Evolutionary conservation across 2,113 vertebrate genomes (phyloP).

Genomic region (Tyrannus savana): DNA sequence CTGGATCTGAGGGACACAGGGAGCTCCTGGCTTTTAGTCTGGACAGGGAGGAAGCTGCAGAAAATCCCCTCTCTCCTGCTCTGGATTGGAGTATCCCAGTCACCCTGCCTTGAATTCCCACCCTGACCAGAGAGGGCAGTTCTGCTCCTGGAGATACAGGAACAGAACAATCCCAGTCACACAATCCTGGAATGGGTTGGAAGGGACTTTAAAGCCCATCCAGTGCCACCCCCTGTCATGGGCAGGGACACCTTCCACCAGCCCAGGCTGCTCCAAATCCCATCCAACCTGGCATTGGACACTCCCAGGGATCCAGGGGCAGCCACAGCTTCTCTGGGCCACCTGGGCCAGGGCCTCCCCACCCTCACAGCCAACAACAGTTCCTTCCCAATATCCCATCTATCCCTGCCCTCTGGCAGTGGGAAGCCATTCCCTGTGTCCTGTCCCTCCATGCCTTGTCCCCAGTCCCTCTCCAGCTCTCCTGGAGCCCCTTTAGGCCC

Average conservation of each 20-base stretch:
- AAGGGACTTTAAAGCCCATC: fast-evolving
- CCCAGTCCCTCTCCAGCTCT: neutral
- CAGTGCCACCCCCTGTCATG: fast-evolving
- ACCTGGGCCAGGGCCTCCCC: neutral
- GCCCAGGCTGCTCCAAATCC: neutral
- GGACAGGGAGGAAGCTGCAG: neutral
- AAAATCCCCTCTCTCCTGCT: neutral
- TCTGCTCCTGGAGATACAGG: neutral
- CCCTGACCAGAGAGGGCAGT: neutral
- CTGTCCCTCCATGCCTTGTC: neutral
- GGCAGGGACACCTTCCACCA: neutral
- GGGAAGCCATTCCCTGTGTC: neutral
- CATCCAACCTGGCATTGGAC: neutral
- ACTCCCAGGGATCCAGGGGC: neutral
- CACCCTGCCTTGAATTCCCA: neutral
- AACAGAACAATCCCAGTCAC: neutral
- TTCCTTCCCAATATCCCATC: neutral
- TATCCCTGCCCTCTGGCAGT: fast-evolving
- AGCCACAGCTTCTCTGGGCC: neutral
- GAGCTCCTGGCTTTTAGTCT: neutral
- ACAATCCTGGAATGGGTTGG: neutral
- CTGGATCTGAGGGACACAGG: neutral
- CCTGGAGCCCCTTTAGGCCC: neutral
- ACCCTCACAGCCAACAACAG: fast-evolving
- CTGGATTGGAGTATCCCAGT: neutral